Evolutionary conservation across 2,797 vertebrate species (phyloP), one percentile per base, ranked within the genome.

Genomic region (Zalophus californianus): DNA sequence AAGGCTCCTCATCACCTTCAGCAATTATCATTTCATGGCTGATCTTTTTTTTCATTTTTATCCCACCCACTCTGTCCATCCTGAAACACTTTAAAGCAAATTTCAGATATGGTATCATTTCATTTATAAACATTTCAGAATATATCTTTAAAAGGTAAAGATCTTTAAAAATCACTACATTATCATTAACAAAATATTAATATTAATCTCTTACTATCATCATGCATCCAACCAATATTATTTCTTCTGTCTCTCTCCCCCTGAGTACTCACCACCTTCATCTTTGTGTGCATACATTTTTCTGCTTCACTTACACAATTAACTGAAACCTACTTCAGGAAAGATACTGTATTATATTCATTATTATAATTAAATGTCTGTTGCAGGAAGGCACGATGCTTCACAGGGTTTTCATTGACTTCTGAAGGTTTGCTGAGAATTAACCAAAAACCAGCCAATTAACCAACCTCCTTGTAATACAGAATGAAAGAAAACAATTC

Each of bases 121-220:
- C 38, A 75, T 38, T 95, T n/a, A 58, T 27, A 87, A 82, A 70
- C 64, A 77, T 77, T 92, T 88, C 21, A 88, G 38, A 95, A 73
- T 56, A 48, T 64, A 38, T 48, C 50, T 82, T 79, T 70, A 72
- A 86, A 87, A 73, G 18, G 23, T 48, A 56, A 54, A 18, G 75
- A 44, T 44, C 35, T 80, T 87, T 15, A 35, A 73, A 79, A 58
- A 32, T 86, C 75, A 73, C 73, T 44, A 23, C 29, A 75, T 29
- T 29, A 62, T 62, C 70, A 48, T 64, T 52, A 60, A n/a, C 50
- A 68, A 73, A 44, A 87, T 75, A 41, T 38, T 83, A 48, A 75
- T 38, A 21, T 38, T 66, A 66, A 83, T 86, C n/a, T 70, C 25
- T 56, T 75, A 21, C 35, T 50, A 52, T 25, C 38, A 38, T 66